Percentiles rank a stretch among this genome's conserved stretches.
Conservation (phyloP, 2,888 invertebrate genomes). For the Bombylius major region DNA sequence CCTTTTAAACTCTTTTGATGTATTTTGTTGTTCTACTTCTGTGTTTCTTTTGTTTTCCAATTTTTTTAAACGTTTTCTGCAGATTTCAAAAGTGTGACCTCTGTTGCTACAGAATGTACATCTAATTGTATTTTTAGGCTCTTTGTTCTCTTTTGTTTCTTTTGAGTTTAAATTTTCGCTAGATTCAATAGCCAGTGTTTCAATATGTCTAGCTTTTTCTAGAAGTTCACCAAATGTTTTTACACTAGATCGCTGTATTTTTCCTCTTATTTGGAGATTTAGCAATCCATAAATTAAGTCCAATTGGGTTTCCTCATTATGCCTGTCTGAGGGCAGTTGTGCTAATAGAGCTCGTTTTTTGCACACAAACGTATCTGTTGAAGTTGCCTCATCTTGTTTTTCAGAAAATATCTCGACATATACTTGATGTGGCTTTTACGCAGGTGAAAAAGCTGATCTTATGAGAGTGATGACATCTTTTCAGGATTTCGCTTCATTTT, state of each 20-base stretch:
- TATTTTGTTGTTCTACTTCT: no score
- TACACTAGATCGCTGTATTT: slow-evolving; percentile 2
- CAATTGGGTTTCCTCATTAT: slow-evolving; percentile 5
- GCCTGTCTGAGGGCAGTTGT: slow-evolving; percentile 1
- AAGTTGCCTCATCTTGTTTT: slow-evolving; percentile 12
- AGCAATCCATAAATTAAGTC: slow-evolving; percentile 9
- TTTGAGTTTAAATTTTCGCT: no score
- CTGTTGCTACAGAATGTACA: no score
- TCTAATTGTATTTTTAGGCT: no score
- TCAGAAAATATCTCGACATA: slow-evolving; percentile 11
- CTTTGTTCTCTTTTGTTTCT: no score
- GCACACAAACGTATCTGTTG: slow-evolving; percentile 11
- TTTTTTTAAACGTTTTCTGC: no score
- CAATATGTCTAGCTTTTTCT: slow-evolving; percentile 9
- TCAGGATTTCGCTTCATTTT: background rate
- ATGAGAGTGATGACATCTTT: slow-evolving; percentile 9
- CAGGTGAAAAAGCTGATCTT: slow-evolving; percentile 11
- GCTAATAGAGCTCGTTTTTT: slow-evolving; percentile 12
- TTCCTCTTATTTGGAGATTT: no score
- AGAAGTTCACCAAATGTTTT: slow-evolving; percentile 9
- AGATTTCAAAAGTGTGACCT: no score
- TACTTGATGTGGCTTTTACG: slow-evolving; percentile 13
- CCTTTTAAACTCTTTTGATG: no score
- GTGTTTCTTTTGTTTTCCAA: no score
- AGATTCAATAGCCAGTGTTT: background rate